A percentile compares a stretch with the other conserved stretches of the same genome.
Conservation (phyloP, 64 coral and sea anemone genomes). For the Dendronephthya gigantea region DNA sequence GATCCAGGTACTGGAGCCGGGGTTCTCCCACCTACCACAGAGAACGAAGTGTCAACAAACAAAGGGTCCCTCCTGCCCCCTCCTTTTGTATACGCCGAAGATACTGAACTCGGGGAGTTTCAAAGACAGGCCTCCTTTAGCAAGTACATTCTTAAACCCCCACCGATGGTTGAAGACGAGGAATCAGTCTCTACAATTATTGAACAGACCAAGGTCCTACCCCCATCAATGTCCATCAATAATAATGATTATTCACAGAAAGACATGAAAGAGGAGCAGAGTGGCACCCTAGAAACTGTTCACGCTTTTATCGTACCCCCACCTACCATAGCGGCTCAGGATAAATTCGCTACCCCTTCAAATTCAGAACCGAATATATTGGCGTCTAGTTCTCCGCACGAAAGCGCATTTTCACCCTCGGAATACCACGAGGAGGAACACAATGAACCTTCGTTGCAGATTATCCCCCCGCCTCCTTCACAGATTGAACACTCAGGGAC, state of each 20-base stretch:
- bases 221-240: not conserved
- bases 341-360: not conserved
- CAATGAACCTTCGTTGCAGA: not conserved
- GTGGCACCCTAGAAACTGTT: not conserved
- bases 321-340: not conserved
- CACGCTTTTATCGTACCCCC: not conserved
- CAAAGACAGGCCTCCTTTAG: not conserved
- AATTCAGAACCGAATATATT: not conserved
- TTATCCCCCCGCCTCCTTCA: not conserved
- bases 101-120: not conserved
- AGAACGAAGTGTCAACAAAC: not conserved
- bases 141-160: not conserved
- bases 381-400: not conserved
- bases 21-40: not conserved
- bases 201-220: not conserved
- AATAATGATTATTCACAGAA: not conserved
- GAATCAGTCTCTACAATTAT: not conserved
- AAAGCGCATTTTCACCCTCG: not conserved
- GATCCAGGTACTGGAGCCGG: not conserved
- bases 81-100: constrained; percentile 1
- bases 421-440: not conserved
- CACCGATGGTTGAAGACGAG: not conserved
- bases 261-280: not conserved
- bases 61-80: not conserved
- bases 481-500: not conserved